Conservation (phyloP, 2,888 invertebrate species). For the Dysmachus trigonus region DNA sequence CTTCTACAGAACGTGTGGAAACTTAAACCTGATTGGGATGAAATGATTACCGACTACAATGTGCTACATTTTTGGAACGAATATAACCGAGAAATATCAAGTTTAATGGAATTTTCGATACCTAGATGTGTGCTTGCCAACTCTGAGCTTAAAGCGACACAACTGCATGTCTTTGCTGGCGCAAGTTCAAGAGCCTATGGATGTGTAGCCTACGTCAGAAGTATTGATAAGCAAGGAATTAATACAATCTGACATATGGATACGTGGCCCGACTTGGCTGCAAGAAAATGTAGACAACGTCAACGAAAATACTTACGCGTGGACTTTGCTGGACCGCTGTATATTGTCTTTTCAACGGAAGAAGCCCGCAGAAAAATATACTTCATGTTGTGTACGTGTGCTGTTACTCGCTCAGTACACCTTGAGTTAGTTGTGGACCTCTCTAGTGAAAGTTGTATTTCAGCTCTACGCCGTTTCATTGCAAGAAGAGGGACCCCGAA, state of each 20-base stretch:
- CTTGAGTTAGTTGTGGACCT: too few species aligned
- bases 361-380: too few species aligned
- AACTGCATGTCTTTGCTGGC: background rate
- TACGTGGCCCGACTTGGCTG: background rate
- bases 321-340: too few species aligned
- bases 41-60: background rate
- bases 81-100: background rate
- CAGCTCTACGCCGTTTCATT: too few species aligned
- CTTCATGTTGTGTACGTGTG: too few species aligned
- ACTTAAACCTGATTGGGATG: background rate
- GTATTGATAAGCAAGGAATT: background rate
- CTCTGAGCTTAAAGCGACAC: background rate
- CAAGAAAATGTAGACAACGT: too few species aligned
- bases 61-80: background rate
- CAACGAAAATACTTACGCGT: too few species aligned
- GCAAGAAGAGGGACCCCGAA: too few species aligned
- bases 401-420: too few species aligned
- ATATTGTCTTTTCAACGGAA: too few species aligned
- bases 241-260: background rate
- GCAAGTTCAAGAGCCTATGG: background rate
- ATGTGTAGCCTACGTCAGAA: background rate
- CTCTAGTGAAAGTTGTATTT: too few species aligned
- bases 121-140: background rate
- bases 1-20: background rate
- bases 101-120: background rate